A percentile compares a stretch with the other conserved stretches of the same genome.
These are phyloP conservation scores for Sapayoa aenigma DNA, from an alignment of 2,113 vertebrate species.

Conservation along the genomic window DNA sequence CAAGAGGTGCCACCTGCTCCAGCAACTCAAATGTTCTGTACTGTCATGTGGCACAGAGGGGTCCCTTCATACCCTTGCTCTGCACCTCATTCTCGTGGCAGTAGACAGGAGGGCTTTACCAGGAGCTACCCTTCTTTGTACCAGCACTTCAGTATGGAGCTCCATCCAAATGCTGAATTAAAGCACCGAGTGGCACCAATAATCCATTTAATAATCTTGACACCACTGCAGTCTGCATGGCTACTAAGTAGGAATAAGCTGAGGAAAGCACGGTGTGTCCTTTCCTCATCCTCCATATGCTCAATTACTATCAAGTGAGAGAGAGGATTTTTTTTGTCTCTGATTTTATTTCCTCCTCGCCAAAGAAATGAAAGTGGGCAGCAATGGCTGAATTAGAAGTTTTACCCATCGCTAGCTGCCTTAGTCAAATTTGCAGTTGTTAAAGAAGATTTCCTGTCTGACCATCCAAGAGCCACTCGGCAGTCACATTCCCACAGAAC, in stretches of 20 bases:
- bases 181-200: not conserved
- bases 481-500: not conserved
- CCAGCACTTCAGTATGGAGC: not conserved
- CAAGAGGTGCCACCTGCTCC: not conserved
- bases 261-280: not conserved
- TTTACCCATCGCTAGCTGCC: not conserved
- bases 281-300: not conserved
- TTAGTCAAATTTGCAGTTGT: not conserved
- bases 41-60: not conserved
- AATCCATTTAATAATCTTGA: not conserved
- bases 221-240: not conserved
- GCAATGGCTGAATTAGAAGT: rapidly evolving
- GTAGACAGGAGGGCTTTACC: not conserved
- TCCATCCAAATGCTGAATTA: not conserved
- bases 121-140: not conserved
- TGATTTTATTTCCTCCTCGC: not conserved
- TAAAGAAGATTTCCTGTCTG: not conserved
- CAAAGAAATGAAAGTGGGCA: not conserved
- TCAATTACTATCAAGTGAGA: not conserved
- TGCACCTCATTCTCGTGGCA: rapidly evolving
- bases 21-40: not conserved
- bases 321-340: not conserved
- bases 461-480: not conserved
- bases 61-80: not conserved
- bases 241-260: not conserved